Evolutionary conservation across 2,113 vertebrate genomes (phyloP), one percentile per base, ranked within the genome.

Genomic region (Nothoprocta perdicaria): DNA sequence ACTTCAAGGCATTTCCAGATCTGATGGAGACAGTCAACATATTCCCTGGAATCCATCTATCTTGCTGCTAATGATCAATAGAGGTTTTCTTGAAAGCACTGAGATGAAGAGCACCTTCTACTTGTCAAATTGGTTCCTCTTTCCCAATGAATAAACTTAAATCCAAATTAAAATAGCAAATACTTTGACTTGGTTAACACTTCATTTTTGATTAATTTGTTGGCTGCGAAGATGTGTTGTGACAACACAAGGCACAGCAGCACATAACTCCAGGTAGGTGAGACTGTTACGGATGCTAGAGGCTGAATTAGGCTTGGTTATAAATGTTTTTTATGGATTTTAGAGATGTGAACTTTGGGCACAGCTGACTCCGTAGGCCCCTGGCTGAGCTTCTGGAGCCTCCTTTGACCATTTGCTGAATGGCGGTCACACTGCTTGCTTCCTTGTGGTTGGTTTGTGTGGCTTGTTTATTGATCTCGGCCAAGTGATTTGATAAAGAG

Each of bases 381-480:
- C 27, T 52, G 29, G 50, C 19, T n/a, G 86, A 86, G 43, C 5
- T 91, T 89, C 35, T 86, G 50, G 14, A n/a, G 16, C 58, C 23
- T 40, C 17, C 24, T 58, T 61, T 75, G 52, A 31, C 53, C 53
- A 17, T 57, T 57, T 24, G 33, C 22, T 12, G 33, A 88, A 81
- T 68, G 79, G 53, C 0, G 13, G 74, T 66, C 84, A 35, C 23
- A 61, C 6, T 67, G 35, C 73, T 95, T 95, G 43, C 82, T 89
- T 35, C 60, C 10, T 8, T 72, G 80, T 77, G 73, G 80, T 68
- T 78, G 29, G 27, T 80, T 95, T 89, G 29, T 84, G 84, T 72
- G 80, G 58, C 55, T 89, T 88, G 43, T 77, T 88, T 88, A 94
- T 94, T 93, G 93, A 95, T 91, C 40, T 46, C 69, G 66, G 86